Percentiles rank a stretch among this genome's conserved stretches.
Conservation (phyloP, 2,797 vertebrate species). For the Lemur catta region DNA sequence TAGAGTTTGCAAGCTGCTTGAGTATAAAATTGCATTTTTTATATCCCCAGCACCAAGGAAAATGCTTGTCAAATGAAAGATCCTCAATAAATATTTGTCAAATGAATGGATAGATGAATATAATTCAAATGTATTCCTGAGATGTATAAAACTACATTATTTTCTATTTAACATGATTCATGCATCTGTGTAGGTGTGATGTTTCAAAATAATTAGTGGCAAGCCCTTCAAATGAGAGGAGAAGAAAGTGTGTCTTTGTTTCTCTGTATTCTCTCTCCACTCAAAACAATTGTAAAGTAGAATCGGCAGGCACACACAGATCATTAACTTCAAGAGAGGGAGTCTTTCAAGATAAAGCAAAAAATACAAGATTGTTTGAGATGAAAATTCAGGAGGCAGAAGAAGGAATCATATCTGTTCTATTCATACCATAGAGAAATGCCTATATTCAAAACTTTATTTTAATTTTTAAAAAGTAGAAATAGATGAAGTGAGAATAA, state of each 20-base stretch:
- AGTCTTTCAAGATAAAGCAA: constrained; percentile 38
- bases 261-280: not conserved
- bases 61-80: not conserved
- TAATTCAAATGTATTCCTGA: not conserved
- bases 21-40: not conserved
- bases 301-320: constrained; percentile 3
- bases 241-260: constrained; percentile 1
- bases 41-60: not conserved
- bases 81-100: not conserved
- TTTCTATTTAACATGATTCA: not conserved
- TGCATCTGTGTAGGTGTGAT: not conserved
- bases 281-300: constrained; percentile 48
- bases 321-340: constrained; percentile 47
- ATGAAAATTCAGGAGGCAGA: constrained; percentile 1
- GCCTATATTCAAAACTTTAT: not conserved
- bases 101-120: not conserved
- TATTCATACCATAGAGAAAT: not conserved
- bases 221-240: constrained; percentile 35
- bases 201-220: constrained; percentile 55
- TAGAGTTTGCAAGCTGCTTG: not conserved
- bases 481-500: not conserved
- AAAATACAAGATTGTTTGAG: not conserved
- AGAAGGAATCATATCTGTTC: not conserved
- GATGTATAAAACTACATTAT: not conserved
- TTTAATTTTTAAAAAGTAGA: not conserved